Evolutionary conservation across 1,140 invertebrate genomes (phyloP), one percentile per base, ranked within the genome.

Genomic region (Nasonia longicornis): DNA sequence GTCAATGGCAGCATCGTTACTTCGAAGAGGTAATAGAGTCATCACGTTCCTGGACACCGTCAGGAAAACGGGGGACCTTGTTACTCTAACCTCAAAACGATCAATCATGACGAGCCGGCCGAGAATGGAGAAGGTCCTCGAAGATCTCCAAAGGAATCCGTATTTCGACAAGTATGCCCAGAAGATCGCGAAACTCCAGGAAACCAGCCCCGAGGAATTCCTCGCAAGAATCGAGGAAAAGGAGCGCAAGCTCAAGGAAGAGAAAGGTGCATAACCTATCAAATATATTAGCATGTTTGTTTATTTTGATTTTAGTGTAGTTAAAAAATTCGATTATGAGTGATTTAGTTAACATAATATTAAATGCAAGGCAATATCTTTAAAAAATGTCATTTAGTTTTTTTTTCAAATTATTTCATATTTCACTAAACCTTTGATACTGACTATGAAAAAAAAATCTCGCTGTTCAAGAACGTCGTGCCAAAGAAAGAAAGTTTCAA

Each of bases 81-180:
- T 52, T 63, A 45, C 1, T 29, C 31, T 78, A 74, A 79, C 16
- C 38, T 74, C 69, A 66, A 88, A 86, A 77, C 91, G 91, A 83
- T 89, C 80, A 38, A 92, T 94, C 79, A 93, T 92, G 92, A 92
- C 91, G 20, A 91, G 91, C 58, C 84, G 89, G 45, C 71, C 80
- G 1, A 92, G 88, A 74, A 83, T 91, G 72, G 91, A 94, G 85
- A 93, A 95, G 86, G 92, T 90, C 2, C 83, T 94, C 64, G 93
- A 95, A 82, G 92, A 94, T 35, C 87, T 96, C 45, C 90, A 94
- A 89, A 92, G 90, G 10, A 97, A 97, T 92, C 95, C 96, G 1
- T 97, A 95, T 87, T 97, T 92, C 86, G 93, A 94, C 26, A 97
- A 97, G 88, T 97, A 97, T 90, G 94, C 95, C 0, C 87, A 92